phyloP scores from a whole-genome alignment of 1,140 invertebrate genomes.

The Patella vulgata region DNA sequence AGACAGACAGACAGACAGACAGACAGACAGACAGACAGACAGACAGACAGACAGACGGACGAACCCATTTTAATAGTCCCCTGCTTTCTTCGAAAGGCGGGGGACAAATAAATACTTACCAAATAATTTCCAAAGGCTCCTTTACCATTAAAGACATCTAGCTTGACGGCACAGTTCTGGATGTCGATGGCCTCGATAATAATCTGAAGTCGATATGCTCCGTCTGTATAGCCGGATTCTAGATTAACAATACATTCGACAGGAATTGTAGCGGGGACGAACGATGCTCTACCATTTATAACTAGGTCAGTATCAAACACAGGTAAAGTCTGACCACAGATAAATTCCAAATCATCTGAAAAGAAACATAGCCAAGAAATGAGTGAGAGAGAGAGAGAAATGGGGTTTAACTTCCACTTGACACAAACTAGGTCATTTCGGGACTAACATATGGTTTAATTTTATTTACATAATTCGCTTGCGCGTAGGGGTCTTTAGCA shows the following conservation, averaged over 20 bases:
- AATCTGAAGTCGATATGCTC: conserved; percentile 38
- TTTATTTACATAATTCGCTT: too few species aligned
- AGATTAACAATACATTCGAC: conserved; percentile 33
- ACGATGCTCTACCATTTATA: conserved; percentile 30
- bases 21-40: too few species aligned
- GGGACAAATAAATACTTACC: conserved; percentile 21
- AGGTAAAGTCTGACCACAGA: conserved; percentile 31
- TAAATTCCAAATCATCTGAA: conserved; percentile 42
- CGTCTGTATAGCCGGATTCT: conserved; percentile 38
- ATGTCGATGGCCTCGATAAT: conserved; percentile 36
- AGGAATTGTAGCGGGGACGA: conserved; percentile 36
- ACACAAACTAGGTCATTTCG: too few species aligned
- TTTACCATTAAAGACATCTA: conserved; percentile 41
- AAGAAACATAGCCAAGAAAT: too few species aligned
- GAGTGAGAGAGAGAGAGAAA: too few species aligned
- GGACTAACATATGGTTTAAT: too few species aligned
- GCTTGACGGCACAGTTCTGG: conserved; percentile 36
- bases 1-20: too few species aligned
- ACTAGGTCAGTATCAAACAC: conserved; percentile 42
- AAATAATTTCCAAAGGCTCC: conserved; percentile 21
- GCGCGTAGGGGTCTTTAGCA: too few species aligned
- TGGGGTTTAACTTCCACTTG: too few species aligned
- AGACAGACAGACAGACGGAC: too few species aligned
- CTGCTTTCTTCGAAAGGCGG: too few species aligned
- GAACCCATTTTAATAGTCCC: too few species aligned